phyloP scores from a whole-genome alignment of 2,797 vertebrate species.

The Heterohyrax brucei region DNA sequence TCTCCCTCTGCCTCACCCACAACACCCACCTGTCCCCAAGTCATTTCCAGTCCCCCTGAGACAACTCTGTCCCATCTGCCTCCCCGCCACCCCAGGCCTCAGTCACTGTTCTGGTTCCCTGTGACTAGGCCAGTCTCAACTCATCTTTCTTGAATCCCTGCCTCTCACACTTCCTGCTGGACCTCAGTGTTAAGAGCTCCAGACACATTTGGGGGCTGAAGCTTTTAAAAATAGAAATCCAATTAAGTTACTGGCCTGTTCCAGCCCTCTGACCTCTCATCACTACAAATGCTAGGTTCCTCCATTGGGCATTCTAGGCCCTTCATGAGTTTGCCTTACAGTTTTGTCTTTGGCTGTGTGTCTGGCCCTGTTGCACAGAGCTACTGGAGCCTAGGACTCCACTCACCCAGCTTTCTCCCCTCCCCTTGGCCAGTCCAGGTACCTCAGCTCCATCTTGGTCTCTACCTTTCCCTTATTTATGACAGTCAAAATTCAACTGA shows the following conservation, averaged over 20 bases:
- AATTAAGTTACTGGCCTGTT: neutral
- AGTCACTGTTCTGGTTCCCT: neutral
- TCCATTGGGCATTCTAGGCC: neutral
- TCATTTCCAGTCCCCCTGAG: neutral
- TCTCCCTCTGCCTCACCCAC: neutral
- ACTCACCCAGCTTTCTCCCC: neutral
- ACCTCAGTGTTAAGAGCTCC: neutral
- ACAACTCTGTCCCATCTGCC: neutral
- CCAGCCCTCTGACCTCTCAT: neutral
- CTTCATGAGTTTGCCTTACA: neutral
- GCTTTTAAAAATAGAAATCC: neutral
- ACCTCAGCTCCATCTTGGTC: neutral
- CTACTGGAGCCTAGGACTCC: neutral
- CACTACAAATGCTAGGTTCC: neutral
- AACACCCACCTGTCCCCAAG: neutral
- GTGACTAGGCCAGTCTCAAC: neutral
- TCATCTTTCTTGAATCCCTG: neutral
- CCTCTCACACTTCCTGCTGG: no score
- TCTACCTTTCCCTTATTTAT: neutral
- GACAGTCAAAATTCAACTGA: neutral
- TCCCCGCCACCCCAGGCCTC: rapidly evolving
- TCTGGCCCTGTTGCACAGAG: neutral
- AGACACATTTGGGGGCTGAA: neutral
- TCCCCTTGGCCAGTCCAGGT: neutral
- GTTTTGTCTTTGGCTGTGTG: neutral